These are phyloP conservation scores for Strix uralensis DNA, from an alignment of 2,113 vertebrate species.

Conservation along the genomic window DNA sequence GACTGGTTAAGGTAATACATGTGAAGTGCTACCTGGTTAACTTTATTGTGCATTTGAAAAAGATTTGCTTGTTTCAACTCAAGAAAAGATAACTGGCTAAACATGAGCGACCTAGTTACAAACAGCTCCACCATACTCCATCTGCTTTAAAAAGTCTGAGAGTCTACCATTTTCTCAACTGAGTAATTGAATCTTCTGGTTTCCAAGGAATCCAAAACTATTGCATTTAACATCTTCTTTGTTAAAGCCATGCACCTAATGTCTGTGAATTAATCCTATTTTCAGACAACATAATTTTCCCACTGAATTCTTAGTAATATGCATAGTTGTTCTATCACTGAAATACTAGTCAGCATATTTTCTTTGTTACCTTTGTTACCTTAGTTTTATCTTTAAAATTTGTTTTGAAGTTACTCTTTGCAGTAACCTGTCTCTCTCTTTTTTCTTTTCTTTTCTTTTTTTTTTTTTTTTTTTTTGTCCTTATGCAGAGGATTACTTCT, in stretches of 20 bases:
- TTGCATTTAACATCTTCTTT: neutral
- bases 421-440: neutral
- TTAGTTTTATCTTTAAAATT: neutral
- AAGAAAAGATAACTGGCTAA: neutral
- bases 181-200: neutral
- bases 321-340: neutral
- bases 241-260: neutral
- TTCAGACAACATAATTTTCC: neutral
- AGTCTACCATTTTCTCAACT: neutral
- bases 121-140: neutral
- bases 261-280: neutral
- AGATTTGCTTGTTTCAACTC: neutral
- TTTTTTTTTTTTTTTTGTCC: neutral
- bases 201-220: neutral
- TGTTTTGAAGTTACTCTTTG: neutral
- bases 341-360: neutral
- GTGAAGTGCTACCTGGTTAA: neutral
- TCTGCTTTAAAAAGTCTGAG: neutral
- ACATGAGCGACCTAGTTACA: neutral
- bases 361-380: neutral
- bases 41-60: neutral
- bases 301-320: neutral
- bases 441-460: neutral
- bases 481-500: conserved; percentile 90
- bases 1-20: neutral